Base-by-base conservation (phyloP, 2,797 vertebrate species). In the Tenualosa thibaudeaui region DNA sequence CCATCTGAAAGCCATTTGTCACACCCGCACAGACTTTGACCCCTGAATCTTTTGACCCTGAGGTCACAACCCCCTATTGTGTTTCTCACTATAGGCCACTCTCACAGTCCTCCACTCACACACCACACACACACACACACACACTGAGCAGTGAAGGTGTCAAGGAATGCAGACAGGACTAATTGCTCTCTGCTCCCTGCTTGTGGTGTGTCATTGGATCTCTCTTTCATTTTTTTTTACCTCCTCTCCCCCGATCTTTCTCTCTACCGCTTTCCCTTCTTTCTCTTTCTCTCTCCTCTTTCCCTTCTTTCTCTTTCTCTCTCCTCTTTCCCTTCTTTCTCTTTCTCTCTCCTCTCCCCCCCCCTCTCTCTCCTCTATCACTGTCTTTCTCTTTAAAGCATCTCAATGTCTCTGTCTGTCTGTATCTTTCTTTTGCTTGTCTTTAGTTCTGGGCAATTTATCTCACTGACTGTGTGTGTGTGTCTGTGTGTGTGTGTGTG, bases 21-120 rank as follows among this genome's bases (percentile, higher is more conserved):
- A 56, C 83, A 89, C 89, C 92, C 87, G 87, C 89, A 89, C 93
- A 92, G 91, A 88, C 88, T 68, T 82, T 84, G 88, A 91, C 88
- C 87, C 54, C 51, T 58, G 82, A 78, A 87, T 88, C 91, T 90
- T 90, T 84, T 75, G 31, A 75, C 68, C 68, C 31, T 43, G 17
- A 75, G 68, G 68, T 75, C 68, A 75, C 24, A 15, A 17, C 13
- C 31, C 68, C 68, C 68, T 75, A 75, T 75, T 75, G 68, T 75
- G 68, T 75, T 37, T 40, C 68, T 75, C 10, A 26, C 68, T 26
- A 19, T 13, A 31, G 68, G 37, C 31, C 31, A 75, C 10, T 17
- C 31, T 46, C 26, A 65, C 62, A 65, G 9, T 31, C 62, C 26
- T 24, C 26, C 62, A 65, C 62, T 12, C 62, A 31, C 62, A 68